Evolutionary conservation across 2,797 vertebrate genomes (phyloP).

Genomic region (Clarias fuscus): DNA sequence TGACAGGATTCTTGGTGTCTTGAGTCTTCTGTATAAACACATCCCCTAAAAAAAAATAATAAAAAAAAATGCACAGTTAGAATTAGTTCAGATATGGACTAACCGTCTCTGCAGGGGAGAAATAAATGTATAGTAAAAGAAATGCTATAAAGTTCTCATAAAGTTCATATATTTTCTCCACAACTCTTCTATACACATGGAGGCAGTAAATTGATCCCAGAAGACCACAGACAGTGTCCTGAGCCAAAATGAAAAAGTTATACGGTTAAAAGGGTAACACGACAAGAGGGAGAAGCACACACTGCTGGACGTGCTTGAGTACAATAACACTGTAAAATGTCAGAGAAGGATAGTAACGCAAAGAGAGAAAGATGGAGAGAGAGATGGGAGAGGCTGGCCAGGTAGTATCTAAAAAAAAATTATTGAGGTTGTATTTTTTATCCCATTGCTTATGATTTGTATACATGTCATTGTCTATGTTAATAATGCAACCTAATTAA

Average conservation of each 20-base stretch:
- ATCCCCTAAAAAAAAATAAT: conserved; percentile 82
- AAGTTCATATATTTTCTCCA: conserved; percentile 15
- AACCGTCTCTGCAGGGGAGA: conserved; percentile 7
- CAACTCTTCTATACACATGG: neutral
- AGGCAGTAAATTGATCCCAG: conserved; percentile 34
- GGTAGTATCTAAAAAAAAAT: neutral
- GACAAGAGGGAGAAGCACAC: conserved; percentile 34
- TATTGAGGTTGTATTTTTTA: neutral
- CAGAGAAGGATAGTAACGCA: neutral
- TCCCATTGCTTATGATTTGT: neutral
- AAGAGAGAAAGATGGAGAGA: neutral
- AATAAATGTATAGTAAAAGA: conserved; percentile 29
- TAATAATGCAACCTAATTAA: neutral
- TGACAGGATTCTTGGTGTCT: conserved; percentile 95
- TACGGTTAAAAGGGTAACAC: neutral
- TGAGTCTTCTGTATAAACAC: conserved; percentile 97
- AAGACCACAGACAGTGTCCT: conserved; percentile 24
- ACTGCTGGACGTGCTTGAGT: conserved; percentile 14
- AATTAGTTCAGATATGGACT: conserved; percentile 49
- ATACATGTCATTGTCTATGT: neutral
- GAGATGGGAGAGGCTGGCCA: neutral
- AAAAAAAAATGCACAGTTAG: conserved; percentile 16
- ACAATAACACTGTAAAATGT: conserved; percentile 5
- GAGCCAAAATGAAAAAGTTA: conserved; percentile 41
- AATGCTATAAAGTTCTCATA: conserved; percentile 24